phyloP scores from a whole-genome alignment of 2,797 vertebrate genomes.

The Danio jaintianensis region DNA sequence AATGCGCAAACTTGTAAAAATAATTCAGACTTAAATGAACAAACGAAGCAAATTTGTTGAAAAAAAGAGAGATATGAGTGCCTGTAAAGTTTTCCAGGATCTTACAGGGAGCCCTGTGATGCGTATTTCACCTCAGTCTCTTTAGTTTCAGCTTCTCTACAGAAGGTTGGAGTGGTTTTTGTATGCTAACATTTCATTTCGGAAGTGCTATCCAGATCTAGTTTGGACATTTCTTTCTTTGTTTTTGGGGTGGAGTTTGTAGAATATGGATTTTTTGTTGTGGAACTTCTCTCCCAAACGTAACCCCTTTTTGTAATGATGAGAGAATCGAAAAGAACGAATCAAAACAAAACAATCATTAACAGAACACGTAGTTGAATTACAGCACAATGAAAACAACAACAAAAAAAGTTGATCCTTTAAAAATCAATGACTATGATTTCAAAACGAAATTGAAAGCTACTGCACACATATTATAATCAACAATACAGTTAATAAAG shows the following conservation, averaged over 20 bases:
- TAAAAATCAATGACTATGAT: conserved; percentile 71
- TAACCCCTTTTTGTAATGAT: conserved; percentile 75
- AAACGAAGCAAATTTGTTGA: conserved; percentile 20
- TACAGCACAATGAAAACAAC: conserved; percentile 62
- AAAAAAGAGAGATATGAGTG: conserved; percentile 33
- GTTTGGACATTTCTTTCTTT: conserved; percentile 7
- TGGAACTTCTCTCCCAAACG: conserved; percentile 46
- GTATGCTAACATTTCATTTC: conserved; percentile 24
- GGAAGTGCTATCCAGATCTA: conserved; percentile 76
- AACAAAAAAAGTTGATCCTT: conserved; percentile 73
- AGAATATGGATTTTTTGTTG: conserved; percentile 3
- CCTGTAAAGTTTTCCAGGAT: conserved; percentile 48
- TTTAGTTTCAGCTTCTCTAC: conserved; percentile 43
- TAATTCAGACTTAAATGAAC: conserved; percentile 53
- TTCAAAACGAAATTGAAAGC: conserved; percentile 75
- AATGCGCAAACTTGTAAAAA: conserved; percentile 59
- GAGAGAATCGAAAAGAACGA: conserved; percentile 73
- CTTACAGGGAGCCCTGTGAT: conserved; percentile 48
- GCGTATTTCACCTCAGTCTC: conserved; percentile 34
- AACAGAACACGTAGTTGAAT: conserved; percentile 74
- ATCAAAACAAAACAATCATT: conserved; percentile 63
- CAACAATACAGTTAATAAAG: conserved; percentile 74
- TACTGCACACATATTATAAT: conserved; percentile 75
- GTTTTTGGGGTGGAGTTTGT: conserved; percentile 32
- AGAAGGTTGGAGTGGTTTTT: conserved; percentile 39